Evolutionary conservation across 1,140 invertebrate genomes (phyloP), one percentile per base, ranked within the genome.

Genomic region (Kradibia gibbosae): DNA sequence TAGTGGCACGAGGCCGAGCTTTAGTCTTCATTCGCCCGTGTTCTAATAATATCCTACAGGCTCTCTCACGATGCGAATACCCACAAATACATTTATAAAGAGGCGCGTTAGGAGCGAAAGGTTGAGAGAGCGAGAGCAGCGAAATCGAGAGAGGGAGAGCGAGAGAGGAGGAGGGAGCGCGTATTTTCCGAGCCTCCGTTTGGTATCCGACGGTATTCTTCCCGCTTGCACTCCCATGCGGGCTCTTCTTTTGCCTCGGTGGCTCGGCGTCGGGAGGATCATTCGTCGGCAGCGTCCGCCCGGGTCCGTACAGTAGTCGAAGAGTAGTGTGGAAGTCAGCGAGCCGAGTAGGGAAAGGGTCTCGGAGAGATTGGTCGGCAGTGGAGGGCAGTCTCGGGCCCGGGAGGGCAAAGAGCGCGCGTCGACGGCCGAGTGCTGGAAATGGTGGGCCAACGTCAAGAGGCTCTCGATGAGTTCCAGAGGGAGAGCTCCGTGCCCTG

Each of bases 401-500:
- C n/a, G n/a, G n/a, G n/a, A n/a, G n/a, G n/a, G n/a, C n/a, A n/a
- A n/a, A n/a, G n/a, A n/a, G n/a, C n/a, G n/a, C n/a, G n/a, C n/a
- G n/a, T n/a, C n/a, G n/a, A n/a, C 17, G 60, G 53, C n/a, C 3
- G 78, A 78, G 73, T 25, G 50, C 50, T 55, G 34, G 28, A 78
- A 76, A 67, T 77, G 76, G 39, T 82, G 75, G 85, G 60, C 74
- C 80, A 84, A 34, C 65, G 48, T 78, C 84, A 85, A 79, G 78
- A 62, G 78, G 28, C 55, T 76, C 80, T 85, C 62, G 78, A 82
- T 53, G 75, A 53, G n/a, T 95, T 95, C 89, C 95, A 96, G 95
- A 95, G 93, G 93, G 93, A 92, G 48, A 67, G 91, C 82, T 86
- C 93, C 88, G 94, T 96, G 84, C 95, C 95, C 85, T 97, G 95